Evolutionary conservation across 2,797 vertebrate genomes (phyloP), one percentile per base, ranked within the genome.

Genomic region (Cossypha dichroa): DNA sequence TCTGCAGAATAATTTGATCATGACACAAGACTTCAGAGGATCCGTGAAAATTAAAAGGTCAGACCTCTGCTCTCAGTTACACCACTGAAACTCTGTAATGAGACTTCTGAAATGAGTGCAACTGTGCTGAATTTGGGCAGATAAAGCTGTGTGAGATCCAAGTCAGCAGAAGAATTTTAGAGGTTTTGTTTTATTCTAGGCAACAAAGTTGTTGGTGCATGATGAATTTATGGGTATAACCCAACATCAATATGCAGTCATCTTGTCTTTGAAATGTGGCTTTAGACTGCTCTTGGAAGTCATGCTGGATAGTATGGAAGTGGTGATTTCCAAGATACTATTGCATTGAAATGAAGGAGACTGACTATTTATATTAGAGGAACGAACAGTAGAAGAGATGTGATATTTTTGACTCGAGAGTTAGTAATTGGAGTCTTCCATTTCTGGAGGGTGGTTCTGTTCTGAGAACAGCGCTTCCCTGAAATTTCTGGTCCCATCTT

Each of bases 31-130:
- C 54, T 91, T 86, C n/a, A 59, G 18, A 25, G 18, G 26, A 13
- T 45, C 78, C 59, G 11, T 67, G 46, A 88, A 87, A 85, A 43
- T 70, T 59, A n/a, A 58, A 76, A 51, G 40, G 59, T 82, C 70
- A 55, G 38, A 78, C 43, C 66, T 91, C 51, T 93, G 88, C 93
- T 95, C 94, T 94, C 92, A 73, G 58, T 91, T 94, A 76, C 81
- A 74, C 52, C 73, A 66, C 31, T 81, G 85, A 90, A 85, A 77
- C 13, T 23, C 60, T 77, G 11, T 55, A 77, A 40, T 56, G 75
- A 33, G 9, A 6, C 54, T 68, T 56, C 8, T 73, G 34, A 88
- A 95, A 70, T 72, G 28, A 56, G 10, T 40, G 29, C 22, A 68
- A 3, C 15, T 82, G 1, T 52, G 36, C 26, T 69, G 43, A 82